A percentile compares a stretch with the other conserved stretches of the same genome.
Conservation (phyloP, 2,888 invertebrate genomes). For the Pantelozetes paolii region DNA sequence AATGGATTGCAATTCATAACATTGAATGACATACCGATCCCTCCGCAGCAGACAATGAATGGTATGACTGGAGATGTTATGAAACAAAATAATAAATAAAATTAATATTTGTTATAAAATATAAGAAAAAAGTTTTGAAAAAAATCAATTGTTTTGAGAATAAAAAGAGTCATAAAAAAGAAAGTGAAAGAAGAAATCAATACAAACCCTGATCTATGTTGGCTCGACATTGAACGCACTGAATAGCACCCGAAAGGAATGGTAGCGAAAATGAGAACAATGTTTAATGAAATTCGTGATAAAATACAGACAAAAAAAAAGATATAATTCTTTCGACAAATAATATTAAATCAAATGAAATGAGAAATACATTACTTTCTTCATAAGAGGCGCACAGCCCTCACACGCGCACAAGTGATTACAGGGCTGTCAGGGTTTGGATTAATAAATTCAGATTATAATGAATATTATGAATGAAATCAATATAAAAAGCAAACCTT, state of each 20-base stretch:
- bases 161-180: too few species aligned
- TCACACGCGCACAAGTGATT: conserved; percentile 88
- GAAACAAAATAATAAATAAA: background rate
- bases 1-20: background rate
- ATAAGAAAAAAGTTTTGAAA: background rate
- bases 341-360: background rate
- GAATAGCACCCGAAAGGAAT: background rate
- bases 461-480: background rate
- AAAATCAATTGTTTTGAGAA: too few species aligned
- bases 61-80: conserved; percentile 51
- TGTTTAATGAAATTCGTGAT: background rate
- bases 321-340: background rate
- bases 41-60: conserved; percentile 61
- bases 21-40: conserved; percentile 47
- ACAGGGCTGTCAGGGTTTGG: conserved; percentile 62
- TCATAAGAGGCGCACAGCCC: conserved; percentile 83
- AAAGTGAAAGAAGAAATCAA: conserved; percentile 14
- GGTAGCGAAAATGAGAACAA: too few species aligned
- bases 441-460: too few species aligned
- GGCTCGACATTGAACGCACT: conserved; percentile 84
- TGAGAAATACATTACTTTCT: conserved; percentile 59
- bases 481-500: conserved; percentile 53
- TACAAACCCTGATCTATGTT: conserved; percentile 64
- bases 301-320: background rate
- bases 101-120: background rate